Evolutionary conservation across 2,797 vertebrate genomes (phyloP).

Genomic region (Thripadectes ignobilis): DNA sequence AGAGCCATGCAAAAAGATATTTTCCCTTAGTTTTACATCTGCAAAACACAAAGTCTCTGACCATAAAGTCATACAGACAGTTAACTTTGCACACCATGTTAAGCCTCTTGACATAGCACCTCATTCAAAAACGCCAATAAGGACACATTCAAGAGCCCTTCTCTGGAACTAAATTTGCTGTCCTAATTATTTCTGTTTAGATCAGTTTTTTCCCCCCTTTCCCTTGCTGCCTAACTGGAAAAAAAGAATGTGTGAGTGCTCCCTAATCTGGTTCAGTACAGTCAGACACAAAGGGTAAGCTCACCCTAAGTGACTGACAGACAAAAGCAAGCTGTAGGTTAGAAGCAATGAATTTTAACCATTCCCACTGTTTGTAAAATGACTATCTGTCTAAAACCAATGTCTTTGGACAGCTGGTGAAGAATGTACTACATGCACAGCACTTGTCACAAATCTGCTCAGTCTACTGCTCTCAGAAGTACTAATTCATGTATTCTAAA

Average conservation of each 20-base stretch:
- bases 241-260: neutral
- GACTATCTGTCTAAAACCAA: neutral
- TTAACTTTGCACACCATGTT: neutral
- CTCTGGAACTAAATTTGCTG: neutral
- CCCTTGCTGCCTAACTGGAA: neutral
- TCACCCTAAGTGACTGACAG: neutral
- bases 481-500: neutral
- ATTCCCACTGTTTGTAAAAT: neutral
- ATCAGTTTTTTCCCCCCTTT: neutral
- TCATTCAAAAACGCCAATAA: neutral
- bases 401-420: neutral
- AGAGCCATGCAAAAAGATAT: neutral
- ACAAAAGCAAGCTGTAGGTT: neutral
- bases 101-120: neutral
- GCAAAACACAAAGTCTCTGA: neutral
- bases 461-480: neutral
- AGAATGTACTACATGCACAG: neutral
- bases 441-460: neutral
- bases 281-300: neutral
- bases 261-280: neutral
- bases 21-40: neutral
- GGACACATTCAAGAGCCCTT: neutral
- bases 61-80: neutral
- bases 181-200: neutral
- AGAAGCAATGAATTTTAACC: neutral